These are phyloP conservation scores for Eilema caniola DNA, from an alignment of 2,888 invertebrate genomes.

Conservation along the genomic window DNA sequence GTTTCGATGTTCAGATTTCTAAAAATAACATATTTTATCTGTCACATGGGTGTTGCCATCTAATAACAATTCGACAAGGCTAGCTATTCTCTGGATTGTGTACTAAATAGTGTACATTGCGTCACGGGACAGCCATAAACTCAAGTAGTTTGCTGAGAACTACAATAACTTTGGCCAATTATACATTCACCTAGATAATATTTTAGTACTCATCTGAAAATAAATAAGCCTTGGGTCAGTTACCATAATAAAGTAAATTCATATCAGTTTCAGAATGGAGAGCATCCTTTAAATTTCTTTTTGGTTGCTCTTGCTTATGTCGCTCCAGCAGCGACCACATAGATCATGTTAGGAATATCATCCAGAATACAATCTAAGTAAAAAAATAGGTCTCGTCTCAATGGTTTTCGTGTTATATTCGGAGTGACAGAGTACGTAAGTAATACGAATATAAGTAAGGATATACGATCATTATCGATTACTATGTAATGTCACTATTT, in stretches of 20 bases:
- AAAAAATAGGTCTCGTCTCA: too few relatives aligned
- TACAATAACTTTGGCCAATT: slow-evolving; percentile 13
- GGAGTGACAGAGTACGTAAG: background rate
- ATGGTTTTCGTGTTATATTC: too few relatives aligned
- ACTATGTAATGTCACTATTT: background rate
- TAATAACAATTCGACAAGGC: slow-evolving; percentile 18
- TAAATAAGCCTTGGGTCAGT: slow-evolving; percentile 16
- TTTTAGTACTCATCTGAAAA: slow-evolving; percentile 16
- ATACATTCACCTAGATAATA: slow-evolving; percentile 11
- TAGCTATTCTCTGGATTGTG: slow-evolving; percentile 17
- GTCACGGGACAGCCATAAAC: slow-evolving; percentile 10
- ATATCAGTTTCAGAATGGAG: background rate
- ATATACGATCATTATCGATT: background rate
- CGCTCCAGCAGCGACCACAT: too few relatives aligned
- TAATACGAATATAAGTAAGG: background rate
- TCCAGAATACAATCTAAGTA: too few relatives aligned
- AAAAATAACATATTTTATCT: slow-evolving; percentile 8
- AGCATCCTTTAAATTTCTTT: background rate
- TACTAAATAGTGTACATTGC: slow-evolving; percentile 3
- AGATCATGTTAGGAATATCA: too few relatives aligned
- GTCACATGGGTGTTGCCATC: slow-evolving; percentile 20
- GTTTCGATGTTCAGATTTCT: background rate
- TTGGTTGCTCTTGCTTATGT: too few relatives aligned
- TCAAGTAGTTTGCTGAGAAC: background rate
- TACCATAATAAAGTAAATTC: slow-evolving; percentile 2